These are phyloP conservation scores for Ceriagrion tenellum DNA, from an alignment of 2,888 invertebrate genomes.

Conservation along the genomic window DNA sequence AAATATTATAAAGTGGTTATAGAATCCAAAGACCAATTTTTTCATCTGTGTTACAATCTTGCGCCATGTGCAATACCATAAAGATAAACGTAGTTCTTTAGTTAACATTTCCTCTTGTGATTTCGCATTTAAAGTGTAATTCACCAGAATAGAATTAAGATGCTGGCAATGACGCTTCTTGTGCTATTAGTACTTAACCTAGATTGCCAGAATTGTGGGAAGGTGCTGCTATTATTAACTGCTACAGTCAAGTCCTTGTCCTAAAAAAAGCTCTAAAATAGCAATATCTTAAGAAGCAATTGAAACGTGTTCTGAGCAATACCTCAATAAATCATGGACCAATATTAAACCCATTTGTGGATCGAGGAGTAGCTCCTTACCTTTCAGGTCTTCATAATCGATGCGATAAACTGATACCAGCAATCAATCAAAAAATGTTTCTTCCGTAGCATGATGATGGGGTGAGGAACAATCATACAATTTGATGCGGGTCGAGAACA, in stretches of 20 bases:
- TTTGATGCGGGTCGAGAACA: conserved; percentile 42
- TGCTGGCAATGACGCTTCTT: too few relatives aligned
- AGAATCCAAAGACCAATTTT: too few relatives aligned
- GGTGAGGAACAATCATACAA: conserved; percentile 20
- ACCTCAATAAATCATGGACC: background rate
- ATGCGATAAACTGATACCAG: background rate
- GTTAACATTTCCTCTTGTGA: too few relatives aligned
- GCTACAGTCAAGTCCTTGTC: background rate
- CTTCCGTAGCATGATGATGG: background rate
- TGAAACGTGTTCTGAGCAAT: background rate
- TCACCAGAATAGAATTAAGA: too few relatives aligned
- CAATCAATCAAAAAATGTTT: conserved; percentile 3
- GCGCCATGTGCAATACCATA: too few relatives aligned
- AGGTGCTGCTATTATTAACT: too few relatives aligned
- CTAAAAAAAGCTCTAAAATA: background rate
- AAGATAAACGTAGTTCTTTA: too few relatives aligned
- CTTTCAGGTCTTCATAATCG: background rate
- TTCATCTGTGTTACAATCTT: too few relatives aligned
- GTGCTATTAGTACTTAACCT: too few relatives aligned
- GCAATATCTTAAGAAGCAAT: background rate
- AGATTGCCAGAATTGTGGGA: too few relatives aligned
- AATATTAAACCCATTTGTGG: background rate
- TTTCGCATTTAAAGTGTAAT: too few relatives aligned
- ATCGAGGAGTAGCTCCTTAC: background rate
- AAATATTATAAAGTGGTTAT: too few relatives aligned